A percentile compares a stretch with the other conserved stretches of the same genome.
phyloP scores from a whole-genome alignment of 2,888 invertebrate species.

The Drepana falcataria region DNA sequence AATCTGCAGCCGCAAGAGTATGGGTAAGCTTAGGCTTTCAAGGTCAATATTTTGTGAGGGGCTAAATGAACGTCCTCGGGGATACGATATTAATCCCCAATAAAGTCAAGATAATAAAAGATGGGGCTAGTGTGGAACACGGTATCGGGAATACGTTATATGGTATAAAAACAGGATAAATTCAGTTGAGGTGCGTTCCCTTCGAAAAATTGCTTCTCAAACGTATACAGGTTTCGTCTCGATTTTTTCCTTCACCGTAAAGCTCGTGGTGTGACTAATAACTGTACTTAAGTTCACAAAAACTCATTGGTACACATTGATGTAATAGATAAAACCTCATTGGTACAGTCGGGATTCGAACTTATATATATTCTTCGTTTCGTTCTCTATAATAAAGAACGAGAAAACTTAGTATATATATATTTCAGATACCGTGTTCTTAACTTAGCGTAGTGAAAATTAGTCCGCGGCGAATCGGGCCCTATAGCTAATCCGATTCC shows the following conservation, averaged over 20 bases:
- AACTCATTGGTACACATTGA: no score
- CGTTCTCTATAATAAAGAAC: neutral
- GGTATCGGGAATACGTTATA: neutral
- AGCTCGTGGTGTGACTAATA: no score
- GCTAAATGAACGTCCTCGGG: slow-evolving; percentile 13
- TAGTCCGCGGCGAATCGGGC: slow-evolving; percentile 1
- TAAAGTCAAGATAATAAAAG: slow-evolving; percentile 17
- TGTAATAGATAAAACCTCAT: no score
- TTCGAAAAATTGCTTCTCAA: no score
- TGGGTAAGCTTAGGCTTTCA: neutral
- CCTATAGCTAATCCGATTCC: slow-evolving; percentile 6
- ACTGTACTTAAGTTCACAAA: no score
- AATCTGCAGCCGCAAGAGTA: neutral
- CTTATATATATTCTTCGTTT: no score
- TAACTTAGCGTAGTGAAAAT: neutral
- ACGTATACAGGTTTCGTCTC: no score
- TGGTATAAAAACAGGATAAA: no score
- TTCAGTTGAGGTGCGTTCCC: no score
- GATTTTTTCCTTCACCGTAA: no score
- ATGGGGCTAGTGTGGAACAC: slow-evolving; percentile 1
- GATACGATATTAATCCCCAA: slow-evolving; percentile 23
- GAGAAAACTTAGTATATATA: neutral
- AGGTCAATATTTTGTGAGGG: slow-evolving; percentile 20
- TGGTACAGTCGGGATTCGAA: no score
- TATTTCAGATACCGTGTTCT: neutral